A percentile compares a stretch with the other conserved stretches of the same genome.
Conservation (phyloP, 30 jellyfish, hydroid and myxozoan genomes). For the Rhopilema esculentum region DNA sequence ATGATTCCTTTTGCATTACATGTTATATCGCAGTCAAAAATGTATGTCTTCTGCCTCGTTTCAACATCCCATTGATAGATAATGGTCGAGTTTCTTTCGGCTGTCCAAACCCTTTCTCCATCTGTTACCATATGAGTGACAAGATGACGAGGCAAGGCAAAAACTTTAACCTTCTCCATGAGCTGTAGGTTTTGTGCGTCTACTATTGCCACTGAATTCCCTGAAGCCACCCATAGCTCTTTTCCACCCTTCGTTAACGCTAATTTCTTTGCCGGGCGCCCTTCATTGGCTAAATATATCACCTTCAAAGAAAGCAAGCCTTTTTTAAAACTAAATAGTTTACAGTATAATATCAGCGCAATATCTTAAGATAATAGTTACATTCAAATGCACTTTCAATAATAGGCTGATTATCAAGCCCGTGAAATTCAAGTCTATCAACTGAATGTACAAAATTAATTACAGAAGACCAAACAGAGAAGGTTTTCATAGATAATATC, state of each 20-base stretch:
- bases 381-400: too few relatives aligned
- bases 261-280: slow-evolving; percentile 85
- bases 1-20: slow-evolving; percentile 24
- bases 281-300: slow-evolving; percentile 77
- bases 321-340: too few relatives aligned
- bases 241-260: slow-evolving; percentile 54
- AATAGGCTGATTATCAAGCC: too few relatives aligned
- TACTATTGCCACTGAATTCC: slow-evolving; percentile 79
- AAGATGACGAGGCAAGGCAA: slow-evolving; percentile 58
- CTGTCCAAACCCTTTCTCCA: slow-evolving; percentile 75
- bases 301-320: slow-evolving; percentile 36
- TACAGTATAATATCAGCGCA: background rate
- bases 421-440: too few relatives aligned
- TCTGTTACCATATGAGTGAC: slow-evolving; percentile 70
- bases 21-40: slow-evolving; percentile 69
- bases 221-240: slow-evolving; percentile 95
- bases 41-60: slow-evolving; percentile 42
- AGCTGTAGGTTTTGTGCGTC: slow-evolving; percentile 46
- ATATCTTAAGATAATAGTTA: background rate
- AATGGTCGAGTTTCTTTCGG: slow-evolving; percentile 67
- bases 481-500: too few relatives aligned
- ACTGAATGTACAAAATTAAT: too few relatives aligned
- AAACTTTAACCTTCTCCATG: slow-evolving; percentile 55
- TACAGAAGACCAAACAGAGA: too few relatives aligned
- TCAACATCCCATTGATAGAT: slow-evolving; percentile 87